phyloP scores from a whole-genome alignment of 2,797 vertebrate species.

The Dromococcyx pavoninus region DNA sequence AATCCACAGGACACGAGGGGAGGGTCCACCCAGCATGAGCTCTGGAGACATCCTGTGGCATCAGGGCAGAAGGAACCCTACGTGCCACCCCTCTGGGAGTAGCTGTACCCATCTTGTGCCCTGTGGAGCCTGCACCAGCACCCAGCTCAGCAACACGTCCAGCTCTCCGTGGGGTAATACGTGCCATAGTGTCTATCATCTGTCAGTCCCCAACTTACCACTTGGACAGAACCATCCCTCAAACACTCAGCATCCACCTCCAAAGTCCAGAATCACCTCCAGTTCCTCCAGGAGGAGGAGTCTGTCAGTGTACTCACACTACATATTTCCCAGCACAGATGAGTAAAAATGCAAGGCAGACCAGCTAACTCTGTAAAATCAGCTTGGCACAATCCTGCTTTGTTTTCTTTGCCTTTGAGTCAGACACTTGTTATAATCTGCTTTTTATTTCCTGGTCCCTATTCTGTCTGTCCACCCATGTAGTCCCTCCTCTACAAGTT shows the following conservation, averaged over 20 bases:
- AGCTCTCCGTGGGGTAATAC: neutral
- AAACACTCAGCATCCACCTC: neutral
- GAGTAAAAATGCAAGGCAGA: neutral
- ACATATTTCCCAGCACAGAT: neutral
- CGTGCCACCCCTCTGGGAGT: rapidly evolving
- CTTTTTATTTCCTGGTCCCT: neutral
- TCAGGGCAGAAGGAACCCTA: neutral
- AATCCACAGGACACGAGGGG: neutral
- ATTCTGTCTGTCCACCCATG: neutral
- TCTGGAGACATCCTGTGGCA: neutral
- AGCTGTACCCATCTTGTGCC: neutral
- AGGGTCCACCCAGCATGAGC: neutral
- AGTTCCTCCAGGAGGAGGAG: neutral
- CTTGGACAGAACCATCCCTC: neutral
- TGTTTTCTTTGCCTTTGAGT: neutral
- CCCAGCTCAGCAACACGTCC: rapidly evolving
- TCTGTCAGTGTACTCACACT: neutral
- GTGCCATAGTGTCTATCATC: rapidly evolving
- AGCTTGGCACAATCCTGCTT: neutral
- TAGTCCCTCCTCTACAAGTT: neutral
- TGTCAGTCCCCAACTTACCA: neutral
- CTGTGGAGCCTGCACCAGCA: neutral
- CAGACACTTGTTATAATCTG: neutral
- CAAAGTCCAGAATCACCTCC: neutral
- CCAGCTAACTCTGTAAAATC: neutral